Evolutionary conservation across 1,140 invertebrate species (phyloP), one percentile per base, ranked within the genome.

Genomic region (Branchinecta lynchi): DNA sequence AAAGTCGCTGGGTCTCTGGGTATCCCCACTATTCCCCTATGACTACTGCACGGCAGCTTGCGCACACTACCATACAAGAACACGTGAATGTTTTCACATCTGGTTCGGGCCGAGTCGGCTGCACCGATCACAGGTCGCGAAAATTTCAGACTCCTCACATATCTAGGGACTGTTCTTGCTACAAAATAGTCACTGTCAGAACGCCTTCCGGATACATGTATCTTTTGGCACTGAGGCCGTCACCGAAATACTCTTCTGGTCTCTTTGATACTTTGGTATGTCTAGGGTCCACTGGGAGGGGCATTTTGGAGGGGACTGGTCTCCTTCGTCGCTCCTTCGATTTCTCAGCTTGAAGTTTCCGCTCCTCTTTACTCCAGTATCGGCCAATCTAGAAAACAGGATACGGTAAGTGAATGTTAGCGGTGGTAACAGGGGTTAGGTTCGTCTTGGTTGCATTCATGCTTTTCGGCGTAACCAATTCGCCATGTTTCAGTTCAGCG

Each of bases 351-450:
- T 90, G 88, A 20, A 84, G 79, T 74, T 89, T 90, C 8, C 87
- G 81, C 71, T 91, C 88, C 72, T 89, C 88, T 78, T 87, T 87
- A 17, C 82, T 86, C 88, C 88, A 91, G 76, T 89, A 90, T 46
- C 86, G 82, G 44, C 89, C 89, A 69, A 86, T 82, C 82, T 84
- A 72, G 70, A 73, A 67, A 72, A 46, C 6, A 60, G 17, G 3
- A 12, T 60, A 51, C 9, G n/a, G 9, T 51, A 12, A 60, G 17
- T 60, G 51, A 6, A 12, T 3, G 12, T 60, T 60, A 60, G 6
- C 2, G 12, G 12, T n/a, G n/a, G n/a, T n/a, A 12, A 20, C 51
- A 60, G 51, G 17, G 17, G 51, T 60, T 60, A 12, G 17, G 12
- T 60, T 60, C 2, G 12, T 12, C 17, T 6, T 15, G 51, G 12